Evolutionary conservation across 2,113 vertebrate species (phyloP), one percentile per base, ranked within the genome.

Genomic region (Dolichallabes microphthalmus): DNA sequence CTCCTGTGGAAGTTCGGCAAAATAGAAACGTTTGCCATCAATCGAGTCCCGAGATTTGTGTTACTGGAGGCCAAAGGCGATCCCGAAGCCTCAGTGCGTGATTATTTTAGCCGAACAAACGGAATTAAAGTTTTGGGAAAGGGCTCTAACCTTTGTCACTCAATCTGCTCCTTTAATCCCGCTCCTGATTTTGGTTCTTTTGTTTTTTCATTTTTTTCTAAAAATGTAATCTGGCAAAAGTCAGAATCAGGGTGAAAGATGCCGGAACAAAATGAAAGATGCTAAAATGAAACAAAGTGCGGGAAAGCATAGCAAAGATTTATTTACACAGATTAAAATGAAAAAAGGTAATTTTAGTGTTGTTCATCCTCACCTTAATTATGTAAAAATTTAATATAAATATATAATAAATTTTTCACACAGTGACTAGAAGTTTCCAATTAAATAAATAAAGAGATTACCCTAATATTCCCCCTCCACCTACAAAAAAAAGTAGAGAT

Each of bases 111-210:
- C 63, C 57, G 45, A 79, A 69, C 39, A 32, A 84, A 84, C 53
- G 52, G 75, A 83, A 87, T 87, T 32, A 74, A 86, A 80, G 82
- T 90, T 82, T 80, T 66, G 87, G 84, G 86, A 85, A 79, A 19
- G 25, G n/a, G 14, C 66, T 57, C 25, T 7, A 77, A 64, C 79
- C 87, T 82, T 27, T 64, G n/a, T 35, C 52, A 8, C 30, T 10
- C 61, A 76, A 76, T 82, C 71, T 30, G 58, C 27, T 82, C 52
- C 73, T 78, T 77, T 78, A 55, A 84, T 63, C 71, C 83, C 22
- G 50, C 80, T 35, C 52, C 45, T 73, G 81, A 73, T 57, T 86
- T 55, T 19, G 60, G 50, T 45, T 58, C 85, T 66, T 35, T 11
- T 22, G 0, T 19, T 45, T 27, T 83, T 60, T 60, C 64, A 53